These are phyloP conservation scores for Elymnias hypermnestra DNA, from an alignment of 1,140 invertebrate species.

Conservation along the genomic window DNA sequence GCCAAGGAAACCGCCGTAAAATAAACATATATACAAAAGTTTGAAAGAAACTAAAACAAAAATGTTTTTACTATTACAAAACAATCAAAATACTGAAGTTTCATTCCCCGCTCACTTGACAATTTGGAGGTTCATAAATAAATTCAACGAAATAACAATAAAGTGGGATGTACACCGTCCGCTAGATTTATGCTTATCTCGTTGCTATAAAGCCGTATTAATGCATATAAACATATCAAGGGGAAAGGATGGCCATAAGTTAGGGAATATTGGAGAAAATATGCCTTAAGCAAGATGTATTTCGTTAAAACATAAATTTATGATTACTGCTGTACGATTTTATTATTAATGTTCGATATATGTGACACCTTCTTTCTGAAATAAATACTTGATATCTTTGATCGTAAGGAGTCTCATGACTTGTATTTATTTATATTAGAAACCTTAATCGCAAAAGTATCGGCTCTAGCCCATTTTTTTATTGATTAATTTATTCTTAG, in stretches of 20 bases:
- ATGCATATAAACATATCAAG: conserved; percentile 67
- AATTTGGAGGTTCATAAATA: conserved; percentile 47
- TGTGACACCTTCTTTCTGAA: too few relatives aligned
- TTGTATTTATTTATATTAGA: too few relatives aligned
- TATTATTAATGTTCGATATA: not conserved
- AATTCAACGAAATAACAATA: conserved; percentile 49
- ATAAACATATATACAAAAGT: too few relatives aligned
- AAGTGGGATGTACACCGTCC: conserved; percentile 48
- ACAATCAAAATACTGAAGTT: conserved; percentile 11
- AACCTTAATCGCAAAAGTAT: too few relatives aligned
- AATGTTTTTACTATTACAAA: too few relatives aligned
- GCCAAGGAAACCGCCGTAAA: too few relatives aligned
- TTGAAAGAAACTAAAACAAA: too few relatives aligned
- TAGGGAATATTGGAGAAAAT: conserved; percentile 14
- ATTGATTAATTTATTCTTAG: too few relatives aligned
- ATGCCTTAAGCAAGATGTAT: conserved; percentile 16
- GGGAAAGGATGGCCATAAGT: conserved; percentile 30
- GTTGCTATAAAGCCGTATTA: conserved; percentile 56
- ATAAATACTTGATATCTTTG: too few relatives aligned
- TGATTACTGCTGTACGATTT: not conserved
- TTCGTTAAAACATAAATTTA: conserved; percentile 10
- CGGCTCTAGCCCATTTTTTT: too few relatives aligned
- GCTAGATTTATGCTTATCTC: conserved; percentile 63
- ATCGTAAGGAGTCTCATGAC: too few relatives aligned
- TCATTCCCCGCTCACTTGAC: conserved; percentile 16